Conservation (phyloP, 2,797 vertebrate genomes). For the Xerus rutilus region DNA sequence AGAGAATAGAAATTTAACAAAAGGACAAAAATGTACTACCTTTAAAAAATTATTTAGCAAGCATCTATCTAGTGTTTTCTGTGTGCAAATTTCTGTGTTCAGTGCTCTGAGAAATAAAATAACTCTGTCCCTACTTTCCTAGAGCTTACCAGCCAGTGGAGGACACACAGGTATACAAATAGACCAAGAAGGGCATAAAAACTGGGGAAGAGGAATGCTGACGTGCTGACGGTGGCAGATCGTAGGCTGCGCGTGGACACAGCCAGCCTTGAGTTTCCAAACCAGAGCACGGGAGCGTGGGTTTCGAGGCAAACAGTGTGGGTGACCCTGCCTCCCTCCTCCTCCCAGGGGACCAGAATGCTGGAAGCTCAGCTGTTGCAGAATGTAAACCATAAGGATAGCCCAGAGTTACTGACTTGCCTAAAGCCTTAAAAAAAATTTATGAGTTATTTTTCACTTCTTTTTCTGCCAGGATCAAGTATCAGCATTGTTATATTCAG, state of each 20-base stretch:
- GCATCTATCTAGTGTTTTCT: conserved; percentile 25
- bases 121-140: neutral
- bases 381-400: conserved; percentile 81
- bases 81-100: neutral
- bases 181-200: conserved; percentile 28
- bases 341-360: neutral
- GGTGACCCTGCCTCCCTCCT: conserved; percentile 56
- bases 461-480: conserved; percentile 81
- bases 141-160: neutral
- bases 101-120: neutral
- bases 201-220: neutral
- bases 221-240: neutral
- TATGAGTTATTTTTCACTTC: conserved; percentile 84
- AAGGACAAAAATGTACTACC: neutral
- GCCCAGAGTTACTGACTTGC: conserved; percentile 79
- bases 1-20: neutral
- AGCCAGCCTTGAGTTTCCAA: conserved; percentile 53
- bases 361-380: conserved; percentile 73
- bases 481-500: conserved; percentile 81
- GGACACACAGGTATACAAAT: neutral
- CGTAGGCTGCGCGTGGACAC: conserved; percentile 28
- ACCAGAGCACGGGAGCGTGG: neutral
- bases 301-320: conserved; percentile 51
- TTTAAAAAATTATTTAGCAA: neutral
- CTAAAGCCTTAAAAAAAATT: conserved; percentile 79